A percentile compares a stretch with the other conserved stretches of the same genome.
phyloP scores from a whole-genome alignment of 1,140 invertebrate genomes.

The Drosophila auraria region DNA sequence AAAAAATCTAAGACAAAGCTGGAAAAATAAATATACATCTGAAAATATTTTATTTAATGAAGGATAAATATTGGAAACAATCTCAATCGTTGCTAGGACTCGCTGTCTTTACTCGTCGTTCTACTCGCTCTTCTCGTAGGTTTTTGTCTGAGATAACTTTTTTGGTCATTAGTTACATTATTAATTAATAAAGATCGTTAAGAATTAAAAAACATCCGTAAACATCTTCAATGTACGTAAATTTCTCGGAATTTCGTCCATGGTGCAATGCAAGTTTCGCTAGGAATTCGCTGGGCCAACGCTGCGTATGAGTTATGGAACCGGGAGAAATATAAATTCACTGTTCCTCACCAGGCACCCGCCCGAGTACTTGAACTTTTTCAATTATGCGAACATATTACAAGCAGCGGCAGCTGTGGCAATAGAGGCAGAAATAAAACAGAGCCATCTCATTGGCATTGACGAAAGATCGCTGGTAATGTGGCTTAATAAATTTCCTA shows the following conservation, averaged over 20 bases:
- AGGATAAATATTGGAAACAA: too few relatives aligned
- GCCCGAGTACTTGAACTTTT: slow-evolving; percentile 63
- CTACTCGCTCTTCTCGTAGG: too few relatives aligned
- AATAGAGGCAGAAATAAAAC: slow-evolving; percentile 9
- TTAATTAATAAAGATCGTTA: too few relatives aligned
- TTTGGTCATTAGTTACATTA: too few relatives aligned
- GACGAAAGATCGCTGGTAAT: slow-evolving; percentile 18
- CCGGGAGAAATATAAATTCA: slow-evolving; percentile 37
- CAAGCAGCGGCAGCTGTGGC: slow-evolving; percentile 29
- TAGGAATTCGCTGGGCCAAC: slow-evolving; percentile 30
- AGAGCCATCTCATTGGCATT: slow-evolving; percentile 28
- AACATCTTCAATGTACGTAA: too few relatives aligned
- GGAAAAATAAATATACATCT: neutral
- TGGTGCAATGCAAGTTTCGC: slow-evolving; percentile 17
- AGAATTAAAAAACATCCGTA: too few relatives aligned
- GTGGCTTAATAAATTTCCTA: neutral
- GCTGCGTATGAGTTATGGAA: slow-evolving; percentile 67
- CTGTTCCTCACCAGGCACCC: slow-evolving; percentile 11
- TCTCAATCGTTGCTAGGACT: too few relatives aligned
- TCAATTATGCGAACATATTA: slow-evolving; percentile 70
- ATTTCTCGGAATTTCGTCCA: neutral
- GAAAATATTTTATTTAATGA: too few relatives aligned
- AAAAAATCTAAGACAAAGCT: neutral
- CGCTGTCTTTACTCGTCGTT: too few relatives aligned
- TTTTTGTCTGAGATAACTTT: too few relatives aligned